phyloP scores from a whole-genome alignment of 2,113 vertebrate genomes.

The Nanger granti region DNA sequence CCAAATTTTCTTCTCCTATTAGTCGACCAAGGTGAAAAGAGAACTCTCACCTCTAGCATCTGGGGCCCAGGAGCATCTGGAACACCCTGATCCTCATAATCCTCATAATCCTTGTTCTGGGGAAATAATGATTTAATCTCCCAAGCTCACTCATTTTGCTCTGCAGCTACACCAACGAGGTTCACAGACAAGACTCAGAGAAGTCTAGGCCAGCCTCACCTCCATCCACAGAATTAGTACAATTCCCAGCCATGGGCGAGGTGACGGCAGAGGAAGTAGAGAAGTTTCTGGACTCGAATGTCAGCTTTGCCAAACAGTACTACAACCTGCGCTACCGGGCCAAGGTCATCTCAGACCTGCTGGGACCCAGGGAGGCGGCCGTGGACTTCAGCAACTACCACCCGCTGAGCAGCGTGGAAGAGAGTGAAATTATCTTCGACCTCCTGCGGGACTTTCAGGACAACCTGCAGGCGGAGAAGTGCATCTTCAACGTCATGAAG shows the following conservation, averaged over 20 bases:
- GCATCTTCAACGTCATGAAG: conserved; percentile 85
- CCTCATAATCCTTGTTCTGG: conserved; percentile 50
- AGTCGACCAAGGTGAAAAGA: background rate
- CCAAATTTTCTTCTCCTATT: background rate
- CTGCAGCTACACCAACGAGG: background rate
- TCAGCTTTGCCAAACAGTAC: conserved; percentile 86
- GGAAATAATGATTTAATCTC: conserved; percentile 63
- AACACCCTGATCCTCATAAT: conserved; percentile 56
- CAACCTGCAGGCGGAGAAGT: conserved; percentile 85
- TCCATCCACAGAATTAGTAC: background rate
- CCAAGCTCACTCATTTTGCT: background rate
- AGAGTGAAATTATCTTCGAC: conserved; percentile 90
- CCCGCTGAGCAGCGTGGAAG: conserved; percentile 79
- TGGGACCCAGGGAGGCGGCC: conserved; percentile 71
- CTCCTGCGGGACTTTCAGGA: conserved; percentile 88
- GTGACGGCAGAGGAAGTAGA: conserved; percentile 81
- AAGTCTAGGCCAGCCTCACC: background rate
- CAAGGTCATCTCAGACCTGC: conserved; percentile 81
- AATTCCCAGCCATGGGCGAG: conserved; percentile 51
- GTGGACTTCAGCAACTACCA: conserved; percentile 79
- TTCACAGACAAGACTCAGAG: background rate
- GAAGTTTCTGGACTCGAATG: conserved; percentile 87
- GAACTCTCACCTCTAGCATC: background rate
- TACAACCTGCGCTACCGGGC: conserved; percentile 82
- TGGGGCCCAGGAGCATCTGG: background rate